Evolutionary conservation across 2,113 vertebrate species (phyloP).

Genomic region (Verasper variegatus): DNA sequence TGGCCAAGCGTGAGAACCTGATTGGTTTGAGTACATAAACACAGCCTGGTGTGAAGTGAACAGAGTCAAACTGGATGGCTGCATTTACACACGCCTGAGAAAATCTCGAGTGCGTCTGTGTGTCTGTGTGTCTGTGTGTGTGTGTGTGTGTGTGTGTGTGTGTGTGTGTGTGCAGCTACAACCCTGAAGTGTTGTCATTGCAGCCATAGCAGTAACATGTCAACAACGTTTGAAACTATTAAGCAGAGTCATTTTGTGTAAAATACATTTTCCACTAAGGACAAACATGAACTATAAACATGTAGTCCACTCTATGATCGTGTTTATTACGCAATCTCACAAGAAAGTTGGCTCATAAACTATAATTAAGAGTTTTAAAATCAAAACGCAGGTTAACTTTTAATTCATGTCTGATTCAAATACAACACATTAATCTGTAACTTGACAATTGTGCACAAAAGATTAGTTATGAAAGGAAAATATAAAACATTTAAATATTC

Average conservation of each 20-base stretch:
- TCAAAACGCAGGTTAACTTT: background rate
- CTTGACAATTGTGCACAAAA: background rate
- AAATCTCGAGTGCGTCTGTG: no score
- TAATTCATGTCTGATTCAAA: background rate
- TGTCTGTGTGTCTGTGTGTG: no score
- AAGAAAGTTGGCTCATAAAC: no score
- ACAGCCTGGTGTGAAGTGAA: background rate
- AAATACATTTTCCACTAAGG: slow-evolving; percentile 1
- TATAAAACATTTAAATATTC: background rate
- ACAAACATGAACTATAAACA: no score
- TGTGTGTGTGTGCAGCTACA: background rate
- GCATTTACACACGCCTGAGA: slow-evolving; percentile 21
- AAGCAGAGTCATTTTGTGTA: background rate
- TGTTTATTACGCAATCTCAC: no score
- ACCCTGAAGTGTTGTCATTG: background rate
- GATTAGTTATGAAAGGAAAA: background rate
- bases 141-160: no score
- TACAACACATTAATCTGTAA: background rate
- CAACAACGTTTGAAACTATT: background rate
- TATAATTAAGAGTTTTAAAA: no score
- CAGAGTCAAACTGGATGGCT: slow-evolving; percentile 1
- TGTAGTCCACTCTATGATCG: background rate
- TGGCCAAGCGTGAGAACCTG: slow-evolving; percentile 27
- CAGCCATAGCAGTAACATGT: background rate
- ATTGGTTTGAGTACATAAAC: slow-evolving; percentile 32